phyloP scores from a whole-genome alignment of 2,797 vertebrate genomes.

The Pangasius larnaudii region DNA sequence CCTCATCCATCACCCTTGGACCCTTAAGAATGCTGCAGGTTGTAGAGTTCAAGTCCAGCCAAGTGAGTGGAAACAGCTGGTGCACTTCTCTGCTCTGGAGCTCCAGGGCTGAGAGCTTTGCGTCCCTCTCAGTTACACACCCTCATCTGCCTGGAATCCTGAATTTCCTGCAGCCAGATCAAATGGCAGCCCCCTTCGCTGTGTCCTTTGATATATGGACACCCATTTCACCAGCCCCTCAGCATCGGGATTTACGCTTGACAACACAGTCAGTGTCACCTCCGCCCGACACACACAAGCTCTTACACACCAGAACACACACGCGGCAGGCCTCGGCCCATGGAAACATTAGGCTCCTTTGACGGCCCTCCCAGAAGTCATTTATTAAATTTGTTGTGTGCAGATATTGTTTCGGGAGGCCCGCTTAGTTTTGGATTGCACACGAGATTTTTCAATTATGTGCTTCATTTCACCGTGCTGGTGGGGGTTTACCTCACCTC shows the following conservation, averaged over 20 bases:
- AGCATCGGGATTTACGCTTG: constrained; percentile 83
- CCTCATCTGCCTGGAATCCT: constrained; percentile 87
- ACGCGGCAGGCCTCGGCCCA: constrained; percentile 36
- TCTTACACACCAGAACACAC: constrained; percentile 53
- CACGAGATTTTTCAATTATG: constrained; percentile 85
- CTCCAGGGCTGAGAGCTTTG: constrained; percentile 69
- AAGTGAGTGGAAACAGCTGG: constrained; percentile 88
- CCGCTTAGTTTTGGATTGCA: constrained; percentile 84
- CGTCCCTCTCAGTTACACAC: constrained; percentile 81
- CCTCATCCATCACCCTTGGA: constrained; percentile 57
- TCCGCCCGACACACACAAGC: constrained; percentile 70
- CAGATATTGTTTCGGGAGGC: constrained; percentile 78
- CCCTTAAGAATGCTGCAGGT: constrained; percentile 76
- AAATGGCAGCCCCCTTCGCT: constrained; percentile 79
- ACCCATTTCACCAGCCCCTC: constrained; percentile 80
- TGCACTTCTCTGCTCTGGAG: constrained; percentile 56
- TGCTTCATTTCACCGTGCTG: constrained; percentile 82
- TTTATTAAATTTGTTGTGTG: constrained; percentile 84
- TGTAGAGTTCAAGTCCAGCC: constrained; percentile 84
- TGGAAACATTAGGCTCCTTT: constrained; percentile 80
- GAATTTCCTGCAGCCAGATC: constrained; percentile 84
- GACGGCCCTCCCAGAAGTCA: constrained; percentile 78
- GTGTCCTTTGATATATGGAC: constrained; percentile 85
- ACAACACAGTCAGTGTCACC: constrained; percentile 86
- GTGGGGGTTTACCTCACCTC: constrained; percentile 73